phyloP scores from a whole-genome alignment of 2,888 invertebrate species.

The Thereva nobilitata region DNA sequence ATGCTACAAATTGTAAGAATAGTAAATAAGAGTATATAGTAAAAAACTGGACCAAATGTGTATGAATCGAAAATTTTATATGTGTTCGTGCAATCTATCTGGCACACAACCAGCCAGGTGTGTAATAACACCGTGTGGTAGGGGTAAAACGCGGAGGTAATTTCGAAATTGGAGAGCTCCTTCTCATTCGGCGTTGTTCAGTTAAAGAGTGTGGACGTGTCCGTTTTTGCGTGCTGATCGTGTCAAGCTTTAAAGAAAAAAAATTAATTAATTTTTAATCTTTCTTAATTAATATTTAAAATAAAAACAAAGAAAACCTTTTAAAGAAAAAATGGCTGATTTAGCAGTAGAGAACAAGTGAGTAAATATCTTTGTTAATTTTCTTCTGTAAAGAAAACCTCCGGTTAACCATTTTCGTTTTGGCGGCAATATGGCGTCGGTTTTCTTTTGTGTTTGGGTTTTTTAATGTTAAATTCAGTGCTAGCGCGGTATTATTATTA shows the following conservation, averaged over 20 bases:
- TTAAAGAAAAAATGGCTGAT: conserved; percentile 59
- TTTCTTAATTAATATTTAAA: conserved; percentile 26
- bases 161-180: conserved; percentile 46
- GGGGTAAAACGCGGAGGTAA: conserved; percentile 39
- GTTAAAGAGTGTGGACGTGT: conserved; percentile 51
- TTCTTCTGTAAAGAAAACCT: conserved; percentile 21
- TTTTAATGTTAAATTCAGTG: too few species aligned
- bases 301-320: conserved; percentile 40
- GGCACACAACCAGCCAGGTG: neutral
- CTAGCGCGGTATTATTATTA: too few species aligned
- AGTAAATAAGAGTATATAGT: too few species aligned
- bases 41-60: too few species aligned
- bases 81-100: neutral
- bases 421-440: conserved; percentile 50
- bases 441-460: conserved; percentile 28
- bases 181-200: conserved; percentile 57
- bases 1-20: too few species aligned
- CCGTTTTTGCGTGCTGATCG: conserved; percentile 25
- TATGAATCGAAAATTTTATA: neutral
- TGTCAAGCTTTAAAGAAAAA: conserved; percentile 19
- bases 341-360: conserved; percentile 58
- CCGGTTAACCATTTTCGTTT: conserved; percentile 38
- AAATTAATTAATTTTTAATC: conserved; percentile 10
- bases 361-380: conserved; percentile 47
- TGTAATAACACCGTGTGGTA: neutral